These are phyloP conservation scores for Synergus gifuensis DNA, from an alignment of 2,888 invertebrate species.

Conservation along the genomic window DNA sequence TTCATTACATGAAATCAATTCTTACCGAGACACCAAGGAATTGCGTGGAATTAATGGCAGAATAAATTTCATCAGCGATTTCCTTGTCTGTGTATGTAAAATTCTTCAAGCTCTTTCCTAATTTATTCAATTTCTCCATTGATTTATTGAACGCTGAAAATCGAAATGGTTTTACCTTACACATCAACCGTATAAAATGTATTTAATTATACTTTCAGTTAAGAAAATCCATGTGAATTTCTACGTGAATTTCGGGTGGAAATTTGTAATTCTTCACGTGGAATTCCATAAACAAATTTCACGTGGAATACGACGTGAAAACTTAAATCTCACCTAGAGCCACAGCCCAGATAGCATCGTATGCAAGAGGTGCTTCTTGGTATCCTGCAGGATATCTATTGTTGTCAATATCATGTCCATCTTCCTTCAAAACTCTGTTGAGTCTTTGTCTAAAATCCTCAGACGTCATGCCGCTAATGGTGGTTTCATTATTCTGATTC, in stretches of 20 bases:
- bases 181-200: neutral
- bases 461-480: conserved; percentile 97
- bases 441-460: conserved; percentile 93
- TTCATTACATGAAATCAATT: conserved; percentile 59
- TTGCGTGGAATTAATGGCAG: conserved; percentile 98
- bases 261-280: neutral
- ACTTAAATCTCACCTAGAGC: conserved; percentile 85
- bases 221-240: no score
- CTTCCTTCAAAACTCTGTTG: conserved; percentile 88
- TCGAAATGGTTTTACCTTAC: neutral
- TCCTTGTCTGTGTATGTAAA: conserved; percentile 97
- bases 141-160: conserved; percentile 96
- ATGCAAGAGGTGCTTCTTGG: conserved; percentile 98
- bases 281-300: conserved; percentile 12
- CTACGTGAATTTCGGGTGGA: no score
- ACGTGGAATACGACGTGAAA: neutral
- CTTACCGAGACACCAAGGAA: conserved; percentile 98
- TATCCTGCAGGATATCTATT: conserved; percentile 95
- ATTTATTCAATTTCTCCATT: conserved; percentile 90
- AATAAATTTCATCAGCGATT: conserved; percentile 96
- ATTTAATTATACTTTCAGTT: no score
- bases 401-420: conserved; percentile 92
- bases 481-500: conserved; percentile 96
- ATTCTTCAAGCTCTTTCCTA: conserved; percentile 92
- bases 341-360: conserved; percentile 99